Evolutionary conservation across 1,140 invertebrate species (phyloP), one percentile per base, ranked within the genome.

Genomic region (Dysdera silvatica): DNA sequence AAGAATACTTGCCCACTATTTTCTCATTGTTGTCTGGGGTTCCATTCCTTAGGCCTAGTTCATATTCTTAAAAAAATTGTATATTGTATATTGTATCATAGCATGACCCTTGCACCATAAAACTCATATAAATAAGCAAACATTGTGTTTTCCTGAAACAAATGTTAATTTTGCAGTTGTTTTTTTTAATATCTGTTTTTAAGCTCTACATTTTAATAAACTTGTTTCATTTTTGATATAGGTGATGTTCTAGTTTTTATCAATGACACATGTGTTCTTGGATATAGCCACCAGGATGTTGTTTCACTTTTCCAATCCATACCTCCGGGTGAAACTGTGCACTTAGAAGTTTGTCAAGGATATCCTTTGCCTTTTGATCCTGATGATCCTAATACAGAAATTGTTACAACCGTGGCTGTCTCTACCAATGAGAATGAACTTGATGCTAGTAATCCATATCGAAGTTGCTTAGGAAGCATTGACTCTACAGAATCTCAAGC

Each of bases 181-280:
- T n/a, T n/a, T n/a, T n/a, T n/a, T n/a, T n/a, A n/a, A n/a, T n/a
- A n/a, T n/a, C n/a, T n/a, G n/a, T n/a, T n/a, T n/a, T n/a, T n/a
- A n/a, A 45, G 41, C 4, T 18, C 16, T 43, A 23, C 18, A 45
- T 45, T 45, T n/a, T 45, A 3, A 45, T 20, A 20, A 8, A 3
- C 55, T 41, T 51, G 45, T 67, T 55, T 66, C 23, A 28, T 18
- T 61, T 47, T 59, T 35, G 77, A 84, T 76, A 77, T 82, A 75
- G 95, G 95, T 33, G 96, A 98, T 79, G 90, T 99, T 16, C 80
- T 99, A 41, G 93, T 99, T 1, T 91, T 88, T 72, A 93, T 99
- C n/a, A 95, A 96, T 72, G 87, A 88, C 64, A 87, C 85, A 3
- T 93, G 89, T 72, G 95, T 99, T 0, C 78, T 98, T 12, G 96